phyloP scores from a whole-genome alignment of 2,113 vertebrate species.

The Passer domesticus region DNA sequence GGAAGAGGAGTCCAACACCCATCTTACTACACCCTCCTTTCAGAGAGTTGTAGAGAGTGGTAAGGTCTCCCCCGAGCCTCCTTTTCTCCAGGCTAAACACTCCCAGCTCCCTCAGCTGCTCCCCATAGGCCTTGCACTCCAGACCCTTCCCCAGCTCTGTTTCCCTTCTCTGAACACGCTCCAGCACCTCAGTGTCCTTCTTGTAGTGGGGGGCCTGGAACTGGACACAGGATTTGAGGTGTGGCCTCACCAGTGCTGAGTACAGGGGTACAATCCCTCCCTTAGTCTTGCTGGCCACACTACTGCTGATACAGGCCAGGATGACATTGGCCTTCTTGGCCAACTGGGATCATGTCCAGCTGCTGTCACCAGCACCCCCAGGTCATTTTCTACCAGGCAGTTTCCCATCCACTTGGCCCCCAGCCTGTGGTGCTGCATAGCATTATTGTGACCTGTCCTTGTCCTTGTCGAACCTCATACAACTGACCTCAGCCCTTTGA shows the following conservation, averaged over 20 bases:
- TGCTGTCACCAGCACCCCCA: neutral
- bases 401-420: neutral
- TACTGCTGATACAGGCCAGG: neutral
- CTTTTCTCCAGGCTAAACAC: neutral
- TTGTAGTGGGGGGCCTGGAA: neutral
- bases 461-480: neutral
- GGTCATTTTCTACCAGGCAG: rapidly evolving
- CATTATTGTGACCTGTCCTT: neutral
- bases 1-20: neutral
- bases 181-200: neutral
- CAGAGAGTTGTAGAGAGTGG: neutral
- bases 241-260: neutral
- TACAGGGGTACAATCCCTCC: rapidly evolving
- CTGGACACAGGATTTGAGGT: rapidly evolving
- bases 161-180: rapidly evolving
- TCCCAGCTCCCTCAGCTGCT: neutral
- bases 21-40: neutral
- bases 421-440: neutral
- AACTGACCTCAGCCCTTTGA: neutral
- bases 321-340: neutral
- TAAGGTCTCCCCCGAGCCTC: neutral
- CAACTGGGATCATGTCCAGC: neutral
- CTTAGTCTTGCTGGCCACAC: neutral
- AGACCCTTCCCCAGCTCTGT: rapidly evolving
- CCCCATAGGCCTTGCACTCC: rapidly evolving